Conservation (phyloP, 2,888 invertebrate species). For the Mesorhabditis belari region DNA sequence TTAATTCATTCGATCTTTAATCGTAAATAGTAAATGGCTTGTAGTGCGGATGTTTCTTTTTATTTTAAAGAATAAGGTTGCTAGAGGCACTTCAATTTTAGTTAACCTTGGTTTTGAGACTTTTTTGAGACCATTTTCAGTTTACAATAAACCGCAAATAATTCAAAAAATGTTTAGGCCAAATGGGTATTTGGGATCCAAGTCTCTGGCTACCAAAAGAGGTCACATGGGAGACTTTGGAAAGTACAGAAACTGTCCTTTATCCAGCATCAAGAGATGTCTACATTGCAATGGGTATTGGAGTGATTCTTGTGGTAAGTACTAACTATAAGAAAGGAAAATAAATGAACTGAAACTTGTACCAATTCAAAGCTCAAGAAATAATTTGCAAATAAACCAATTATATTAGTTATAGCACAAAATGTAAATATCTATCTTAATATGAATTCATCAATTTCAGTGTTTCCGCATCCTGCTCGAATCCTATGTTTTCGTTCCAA, state of each 20-base stretch:
- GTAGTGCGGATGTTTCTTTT: too few species aligned
- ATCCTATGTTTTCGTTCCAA: constrained; percentile 35
- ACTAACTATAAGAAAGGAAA: constrained; percentile 3
- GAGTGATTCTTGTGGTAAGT: constrained; percentile 22
- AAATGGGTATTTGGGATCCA: constrained; percentile 29
- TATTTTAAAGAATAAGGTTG: too few species aligned
- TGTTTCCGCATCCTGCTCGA: constrained; percentile 33
- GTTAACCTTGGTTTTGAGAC: neutral
- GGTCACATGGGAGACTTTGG: constrained; percentile 40
- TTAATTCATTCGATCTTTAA: too few species aligned
- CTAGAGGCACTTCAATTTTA: too few species aligned
- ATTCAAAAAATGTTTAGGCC: neutral
- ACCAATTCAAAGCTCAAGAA: constrained; percentile 15
- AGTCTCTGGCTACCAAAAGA: constrained; percentile 45
- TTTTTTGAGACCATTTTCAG: too few species aligned
- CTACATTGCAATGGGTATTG: constrained; percentile 26
- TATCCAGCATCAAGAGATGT: constrained; percentile 37
- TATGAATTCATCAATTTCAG: constrained; percentile 2
- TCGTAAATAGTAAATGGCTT: too few species aligned
- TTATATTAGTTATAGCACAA: neutral
- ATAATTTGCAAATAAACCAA: neutral
- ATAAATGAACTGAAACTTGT: constrained; percentile 12
- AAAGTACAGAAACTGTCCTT: constrained; percentile 19
- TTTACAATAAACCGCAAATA: neutral
- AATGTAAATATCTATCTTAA: neutral